Evolutionary conservation across 1,140 invertebrate species (phyloP), one percentile per base, ranked within the genome.

Genomic region (Drosophila kurseongensis): DNA sequence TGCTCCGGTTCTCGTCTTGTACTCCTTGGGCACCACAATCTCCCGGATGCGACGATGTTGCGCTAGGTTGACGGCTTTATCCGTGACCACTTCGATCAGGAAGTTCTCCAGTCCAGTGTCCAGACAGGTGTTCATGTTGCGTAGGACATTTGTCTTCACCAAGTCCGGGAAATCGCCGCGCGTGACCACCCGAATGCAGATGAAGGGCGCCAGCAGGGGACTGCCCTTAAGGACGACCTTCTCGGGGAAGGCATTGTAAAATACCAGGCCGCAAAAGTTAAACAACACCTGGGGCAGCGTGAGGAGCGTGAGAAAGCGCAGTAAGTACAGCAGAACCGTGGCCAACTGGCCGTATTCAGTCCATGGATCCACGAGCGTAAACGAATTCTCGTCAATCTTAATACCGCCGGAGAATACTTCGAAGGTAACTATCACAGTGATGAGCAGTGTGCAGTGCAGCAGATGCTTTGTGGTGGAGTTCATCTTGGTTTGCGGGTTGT

Each of bases 51-150:
- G 94, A 56, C 95, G 94, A 86, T 97, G 95, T 23, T 95, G 93
- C 1, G 95, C 93, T 38, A 98, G 91, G 75, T 96, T 95, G 27
- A 98, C 94, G 3, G 95, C 94, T 93, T 98, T 98, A 91, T 99
- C 98, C 10, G 98, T 98, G 0, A 99, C 98, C 18, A 99, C 98
- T 94, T 99, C 98, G 78, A 99, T 97, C 65, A 99, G 95, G 91
- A 99, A 99, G 92, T 99, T 99, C 92, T 99, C 97, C 42, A 99
- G 93, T 6, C 98, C 98, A 5, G 97, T 96, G 89, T 97, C 96
- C 54, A 96, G 93, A 90, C 98, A 99, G 48, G 95, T 96, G 77
- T 97, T 96, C 92, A 99, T 95, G 92, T 99, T 99, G 62, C 96
- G 94, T 38, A 94, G 93, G 0, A 99, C 97, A 94, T 99, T 99